Base-by-base conservation (phyloP, 1,140 invertebrate genomes). In the Macrotrachela quadricornifera region DNA sequence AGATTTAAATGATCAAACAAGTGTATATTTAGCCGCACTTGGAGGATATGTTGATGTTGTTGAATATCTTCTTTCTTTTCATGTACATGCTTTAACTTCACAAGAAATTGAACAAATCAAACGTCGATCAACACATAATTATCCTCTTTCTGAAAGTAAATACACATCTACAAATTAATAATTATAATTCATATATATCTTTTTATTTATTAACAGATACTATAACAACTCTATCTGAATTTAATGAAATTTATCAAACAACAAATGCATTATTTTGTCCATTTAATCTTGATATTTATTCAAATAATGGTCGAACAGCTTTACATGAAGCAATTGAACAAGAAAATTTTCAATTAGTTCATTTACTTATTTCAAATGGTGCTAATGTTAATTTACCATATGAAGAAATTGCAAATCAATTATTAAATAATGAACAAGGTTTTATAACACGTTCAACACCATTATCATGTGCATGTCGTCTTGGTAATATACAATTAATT, bases 1-100 rank as follows among this genome's bases (percentile, higher is more conserved):
- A 10, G 62, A 68, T 52, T 55, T 57, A 10, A 55, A 60, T 36
- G 62, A 61, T 4, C 60, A 62, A 39, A 64, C 63, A 15, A 48
- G 62, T 6, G 48, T 68, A 30, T 64, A 63, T 56, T 46, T 64
- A 18, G 64, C 67, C 8, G 59, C 59, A 49, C 56, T 62, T 49
- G 57, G 58, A 21, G 59, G 60, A 30, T 50, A 60, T 46, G 38
- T 50, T 13, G 58, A 61, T 13, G 58, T 60, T 48, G 59, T 63
- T 4, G 51, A 61, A 18, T 61, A 59, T 45, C 53, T 66, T 17
- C 46, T 67, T 1, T 39, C 38, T 10, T 18, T 53, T 12, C 39
- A 39, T 36, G n/a, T 47, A 12, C 11, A 46, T 18, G 3, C 14
- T 16, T 17, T 53, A 13, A 21, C 37, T n/a, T n/a, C 16, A 1